Conservation (phyloP, 2,797 vertebrate species). For the Sebastes wilsoni region DNA sequence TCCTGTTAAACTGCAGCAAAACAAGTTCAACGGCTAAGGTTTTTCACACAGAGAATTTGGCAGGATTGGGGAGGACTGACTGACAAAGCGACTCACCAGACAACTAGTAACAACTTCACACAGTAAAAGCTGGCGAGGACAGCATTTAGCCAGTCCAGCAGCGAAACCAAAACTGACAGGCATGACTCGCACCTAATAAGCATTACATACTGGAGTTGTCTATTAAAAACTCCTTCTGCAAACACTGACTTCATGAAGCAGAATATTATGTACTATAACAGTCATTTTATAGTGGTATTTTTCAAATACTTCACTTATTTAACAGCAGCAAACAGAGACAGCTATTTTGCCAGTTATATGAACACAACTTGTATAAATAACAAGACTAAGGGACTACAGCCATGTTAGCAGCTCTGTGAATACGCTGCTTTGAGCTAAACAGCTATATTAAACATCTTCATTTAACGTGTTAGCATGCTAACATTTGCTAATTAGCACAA, state of each 20-base stretch:
- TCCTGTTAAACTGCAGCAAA: slow-evolving; percentile 11
- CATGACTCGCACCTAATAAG: slow-evolving; percentile 51
- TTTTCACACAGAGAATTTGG: slow-evolving; percentile 34
- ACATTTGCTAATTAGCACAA: not conserved
- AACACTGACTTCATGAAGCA: not conserved
- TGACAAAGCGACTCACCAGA: slow-evolving; percentile 44
- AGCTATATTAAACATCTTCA: not conserved
- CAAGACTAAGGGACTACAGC: not conserved
- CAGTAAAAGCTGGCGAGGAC: slow-evolving; percentile 39
- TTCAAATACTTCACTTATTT: not conserved
- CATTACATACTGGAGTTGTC: slow-evolving; percentile 28
- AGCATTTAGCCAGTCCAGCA: slow-evolving; percentile 37
- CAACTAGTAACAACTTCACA: slow-evolving; percentile 62
- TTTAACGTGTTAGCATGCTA: not conserved
- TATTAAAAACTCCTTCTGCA: slow-evolving; percentile 7
- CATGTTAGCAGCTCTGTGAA: not conserved
- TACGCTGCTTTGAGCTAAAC: not conserved
- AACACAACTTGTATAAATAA: not conserved
- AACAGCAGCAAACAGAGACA: not conserved
- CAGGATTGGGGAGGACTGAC: slow-evolving; percentile 27
- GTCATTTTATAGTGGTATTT: not conserved
- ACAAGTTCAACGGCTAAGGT: slow-evolving; percentile 20
- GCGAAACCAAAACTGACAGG: slow-evolving; percentile 45
- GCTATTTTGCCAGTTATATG: not conserved
- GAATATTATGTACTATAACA: not conserved